Base-by-base conservation (phyloP, 1,140 invertebrate species). In the Bombus fervidus region DNA sequence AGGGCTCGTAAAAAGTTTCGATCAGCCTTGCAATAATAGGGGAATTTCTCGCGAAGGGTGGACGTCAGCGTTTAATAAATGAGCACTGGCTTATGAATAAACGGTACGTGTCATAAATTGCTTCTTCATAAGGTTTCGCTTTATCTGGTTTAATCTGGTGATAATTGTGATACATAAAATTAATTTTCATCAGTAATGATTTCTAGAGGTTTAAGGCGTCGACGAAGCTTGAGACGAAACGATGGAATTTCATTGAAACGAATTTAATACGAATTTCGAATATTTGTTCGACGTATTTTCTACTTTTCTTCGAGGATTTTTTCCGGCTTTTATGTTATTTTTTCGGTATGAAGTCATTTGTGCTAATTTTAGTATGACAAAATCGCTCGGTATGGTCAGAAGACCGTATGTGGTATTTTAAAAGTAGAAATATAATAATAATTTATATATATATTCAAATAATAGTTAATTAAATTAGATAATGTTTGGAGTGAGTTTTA, bases 1-100 rank as follows among this genome's bases (percentile, higher is more conserved):
- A 80, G 68, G 77, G 68, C n/a, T 64, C 13, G 57, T 28, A 64
- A 66, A 79, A 62, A 84, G 66, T 81, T 39, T 57, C 80, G 53
- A 78, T 69, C 64, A 34, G 39, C 64, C 47, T 78, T 69, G 47
- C 34, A 53, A 41, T 34, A 31, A 75, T 66, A 37, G 62, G 47
- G 34, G 62, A 68, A 83, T 66, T 68, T n/a, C 75, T 31, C 28
- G 39, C 25, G 43, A 68, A 53, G 22, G 10, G 9, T 34, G 12
- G 9, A 59, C 31, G 59, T 41, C 53, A 12, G 37, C 47, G 74
- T 76, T n/a, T 69, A 69, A 28, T 80, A 43, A 43, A 31, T 15
- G 80, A 39, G 34, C 25, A 53, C 9, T 0, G 47, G 31, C 18
- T 43, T 31, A 73, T 22, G 68, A 43, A 73, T 81, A 75, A 64